Conservation (phyloP, 92 coral and sea anemone species). For the Epizoanthus rinbou region DNA sequence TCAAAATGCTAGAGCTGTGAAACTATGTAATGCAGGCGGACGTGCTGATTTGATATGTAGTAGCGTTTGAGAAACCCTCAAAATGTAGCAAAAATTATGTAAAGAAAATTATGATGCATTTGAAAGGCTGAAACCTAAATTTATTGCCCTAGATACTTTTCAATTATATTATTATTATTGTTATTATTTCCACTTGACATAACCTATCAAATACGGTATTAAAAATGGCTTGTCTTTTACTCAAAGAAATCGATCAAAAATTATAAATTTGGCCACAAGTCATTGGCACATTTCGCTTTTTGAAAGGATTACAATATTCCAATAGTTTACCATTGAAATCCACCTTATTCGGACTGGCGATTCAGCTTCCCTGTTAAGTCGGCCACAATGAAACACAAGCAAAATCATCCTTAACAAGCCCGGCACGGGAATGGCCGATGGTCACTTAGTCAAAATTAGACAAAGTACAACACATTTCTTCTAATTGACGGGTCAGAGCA, state of each 20-base stretch:
- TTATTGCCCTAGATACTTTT: too few species aligned
- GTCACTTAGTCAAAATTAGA: conserved; percentile 35
- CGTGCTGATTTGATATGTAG: too few species aligned
- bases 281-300: conserved; percentile 27
- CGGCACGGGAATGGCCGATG: conserved; percentile 44
- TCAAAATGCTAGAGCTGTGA: too few species aligned
- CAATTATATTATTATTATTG: too few species aligned
- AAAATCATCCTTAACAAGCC: conserved; percentile 5
- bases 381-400: conserved; percentile 27
- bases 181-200: too few species aligned
- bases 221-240: background rate
- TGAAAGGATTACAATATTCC: background rate
- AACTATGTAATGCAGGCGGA: too few species aligned
- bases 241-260: background rate
- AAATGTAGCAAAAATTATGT: too few species aligned
- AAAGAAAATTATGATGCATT: too few species aligned
- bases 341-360: background rate
- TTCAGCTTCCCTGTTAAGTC: background rate
- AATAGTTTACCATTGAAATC: background rate
- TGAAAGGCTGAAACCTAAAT: too few species aligned
- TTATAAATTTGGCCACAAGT: conserved; percentile 14
- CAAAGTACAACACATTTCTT: conserved; percentile 1
- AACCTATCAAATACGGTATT: background rate
- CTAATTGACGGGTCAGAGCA: conserved; percentile 29
- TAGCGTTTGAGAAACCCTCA: too few species aligned